These are phyloP conservation scores for Phycodurus eques DNA, from an alignment of 2,113 vertebrate genomes.

Conservation along the genomic window DNA sequence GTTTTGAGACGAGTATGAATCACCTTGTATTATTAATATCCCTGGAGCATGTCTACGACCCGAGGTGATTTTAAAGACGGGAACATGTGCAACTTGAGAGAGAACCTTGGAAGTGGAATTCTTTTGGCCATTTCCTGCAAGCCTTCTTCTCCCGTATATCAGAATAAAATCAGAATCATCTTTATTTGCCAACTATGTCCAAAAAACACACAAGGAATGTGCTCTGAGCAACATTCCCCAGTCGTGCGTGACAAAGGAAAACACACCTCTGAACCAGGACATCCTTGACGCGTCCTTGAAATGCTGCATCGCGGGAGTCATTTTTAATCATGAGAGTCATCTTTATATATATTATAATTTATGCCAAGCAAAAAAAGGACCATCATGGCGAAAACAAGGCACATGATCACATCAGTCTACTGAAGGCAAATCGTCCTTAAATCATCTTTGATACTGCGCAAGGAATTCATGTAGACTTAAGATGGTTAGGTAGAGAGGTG, in stretches of 20 bases:
- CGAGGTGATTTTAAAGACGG: not conserved
- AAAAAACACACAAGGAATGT: no score
- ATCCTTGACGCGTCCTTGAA: not conserved
- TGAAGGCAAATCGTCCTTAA: no score
- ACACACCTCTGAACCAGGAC: not conserved
- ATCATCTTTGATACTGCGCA: no score
- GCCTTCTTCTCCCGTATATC: not conserved
- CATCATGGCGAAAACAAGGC: no score
- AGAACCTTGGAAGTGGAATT: not conserved
- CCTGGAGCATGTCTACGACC: not conserved
- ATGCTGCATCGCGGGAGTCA: not conserved
- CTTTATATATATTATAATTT: not conserved
- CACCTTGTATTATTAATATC: not conserved
- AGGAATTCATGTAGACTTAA: no score
- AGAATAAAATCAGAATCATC: no score
- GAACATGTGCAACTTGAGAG: not conserved
- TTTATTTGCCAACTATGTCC: no score
- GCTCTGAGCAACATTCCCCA: not conserved
- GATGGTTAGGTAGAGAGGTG: no score
- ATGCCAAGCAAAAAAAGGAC: no score
- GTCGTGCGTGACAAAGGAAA: not conserved
- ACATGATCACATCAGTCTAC: no score
- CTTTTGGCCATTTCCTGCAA: not conserved
- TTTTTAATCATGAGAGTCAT: not conserved
- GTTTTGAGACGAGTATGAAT: not conserved